Base-by-base conservation (phyloP, 2,797 vertebrate genomes). In the Pantherophis alleghaniensis region DNA sequence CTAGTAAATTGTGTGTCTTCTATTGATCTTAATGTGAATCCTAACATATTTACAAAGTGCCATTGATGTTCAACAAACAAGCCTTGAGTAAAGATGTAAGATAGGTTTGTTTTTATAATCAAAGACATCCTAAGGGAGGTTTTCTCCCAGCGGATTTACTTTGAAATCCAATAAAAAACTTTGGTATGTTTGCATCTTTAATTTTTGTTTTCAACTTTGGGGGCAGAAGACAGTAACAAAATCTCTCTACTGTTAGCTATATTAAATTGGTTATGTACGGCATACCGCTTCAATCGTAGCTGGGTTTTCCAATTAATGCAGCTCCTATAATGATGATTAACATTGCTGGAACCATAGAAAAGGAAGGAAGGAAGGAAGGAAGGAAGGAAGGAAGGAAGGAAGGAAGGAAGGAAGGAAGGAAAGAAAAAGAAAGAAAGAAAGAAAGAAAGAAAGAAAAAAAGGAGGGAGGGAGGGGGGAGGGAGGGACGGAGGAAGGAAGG, bases 1-100 rank as follows among this genome's bases (percentile, higher is more conserved):
- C 61, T 61, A n/a, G 32, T 61, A 79, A 92, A 61, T 16, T 55
- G 61, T 6, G 18, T 79, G 59, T 79, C 37, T 91, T 18, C 63
- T 83, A 13, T 24, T 88, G 63, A 87, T 93, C 90, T 88, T 53
- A 16, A n/a, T 79, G 42, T 55, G 42, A 74, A 88, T 91, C 42
- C 86, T 57, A 0, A 0, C 56, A 53, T 60, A 87, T 69, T 47
- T 57, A 20, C 20, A 91, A 94, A 94, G 53, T 61, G 57, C 22
- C 69, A 60, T 91, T 88, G 92, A 95, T 89, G 13, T 94, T 90
- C 91, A 94, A 92, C 59, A 94, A 92, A 28, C 66, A 47, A 51
- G 51, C 89, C 7, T 6, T 16, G 69, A 59, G 91, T 90, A 92
- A 91, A 92, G 94, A 87, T 74, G 42, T n/a, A 60, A 93, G 74